Conservation (phyloP, 1,140 invertebrate species). For the Drosophila oshimai region DNA sequence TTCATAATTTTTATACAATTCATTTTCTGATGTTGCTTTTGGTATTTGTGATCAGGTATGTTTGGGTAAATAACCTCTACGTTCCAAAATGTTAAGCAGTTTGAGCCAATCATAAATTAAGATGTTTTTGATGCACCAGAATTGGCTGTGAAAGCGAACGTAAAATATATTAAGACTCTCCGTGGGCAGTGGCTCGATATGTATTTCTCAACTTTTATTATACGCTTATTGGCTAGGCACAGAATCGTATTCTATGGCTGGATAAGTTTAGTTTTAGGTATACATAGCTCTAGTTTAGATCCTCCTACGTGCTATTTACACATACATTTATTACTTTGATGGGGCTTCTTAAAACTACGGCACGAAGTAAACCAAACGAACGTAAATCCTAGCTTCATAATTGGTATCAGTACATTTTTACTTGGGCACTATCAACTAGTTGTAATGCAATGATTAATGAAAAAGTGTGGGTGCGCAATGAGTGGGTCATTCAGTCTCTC, state of each 20-base stretch:
- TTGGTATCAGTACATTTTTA: slow-evolving; percentile 31
- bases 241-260: slow-evolving; percentile 44
- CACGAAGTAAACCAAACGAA: neutral
- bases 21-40: too few relatives aligned
- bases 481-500: slow-evolving; percentile 28
- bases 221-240: slow-evolving; percentile 19
- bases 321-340: neutral
- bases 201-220: slow-evolving; percentile 25
- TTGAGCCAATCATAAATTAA: too few relatives aligned
- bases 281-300: slow-evolving; percentile 1
- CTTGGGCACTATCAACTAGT: slow-evolving; percentile 31
- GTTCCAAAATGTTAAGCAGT: too few relatives aligned
- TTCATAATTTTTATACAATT: too few relatives aligned
- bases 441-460: slow-evolving; percentile 4
- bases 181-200: slow-evolving; percentile 16
- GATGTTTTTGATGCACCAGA: too few relatives aligned
- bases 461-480: neutral
- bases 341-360: neutral
- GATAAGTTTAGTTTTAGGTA: slow-evolving; percentile 28
- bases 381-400: slow-evolving; percentile 29
- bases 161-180: neutral
- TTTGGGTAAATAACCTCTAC: too few relatives aligned
- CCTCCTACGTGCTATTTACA: slow-evolving; percentile 29
- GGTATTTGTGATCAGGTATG: too few relatives aligned
- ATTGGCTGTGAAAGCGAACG: too few relatives aligned